These are phyloP conservation scores for Dichetophora obliterata DNA, from an alignment of 2,888 invertebrate species.

Conservation along the genomic window DNA sequence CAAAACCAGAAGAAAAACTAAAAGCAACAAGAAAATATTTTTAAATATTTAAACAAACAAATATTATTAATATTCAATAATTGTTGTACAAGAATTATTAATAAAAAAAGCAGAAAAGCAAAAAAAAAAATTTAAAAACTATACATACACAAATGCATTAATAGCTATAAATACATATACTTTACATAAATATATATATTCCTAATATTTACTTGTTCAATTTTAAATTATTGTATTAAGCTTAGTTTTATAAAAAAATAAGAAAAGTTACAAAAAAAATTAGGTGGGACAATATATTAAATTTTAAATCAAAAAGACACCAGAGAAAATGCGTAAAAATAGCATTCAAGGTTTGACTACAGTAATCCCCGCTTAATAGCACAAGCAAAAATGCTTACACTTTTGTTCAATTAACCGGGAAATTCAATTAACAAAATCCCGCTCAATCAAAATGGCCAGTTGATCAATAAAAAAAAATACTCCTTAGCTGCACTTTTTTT, in stretches of 20 bases:
- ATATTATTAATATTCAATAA: slow-evolving; percentile 30
- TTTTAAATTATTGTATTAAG: slow-evolving; percentile 49
- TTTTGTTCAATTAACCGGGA: too few species aligned
- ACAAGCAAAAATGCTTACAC: too few species aligned
- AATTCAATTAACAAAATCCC: too few species aligned
- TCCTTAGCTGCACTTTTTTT: too few species aligned
- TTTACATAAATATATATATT: slow-evolving; percentile 45
- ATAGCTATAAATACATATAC: slow-evolving; percentile 45
- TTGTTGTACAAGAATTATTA: slow-evolving; percentile 35
- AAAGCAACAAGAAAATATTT: slow-evolving; percentile 40
- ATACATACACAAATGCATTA: slow-evolving; percentile 22
- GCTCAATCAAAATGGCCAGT: too few species aligned
- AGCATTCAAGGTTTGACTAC: too few species aligned
- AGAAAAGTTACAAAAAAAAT: slow-evolving; percentile 36
- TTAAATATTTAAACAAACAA: slow-evolving; percentile 14
- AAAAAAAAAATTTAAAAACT: slow-evolving; percentile 41
- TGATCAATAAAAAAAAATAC: too few species aligned
- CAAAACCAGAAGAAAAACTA: slow-evolving; percentile 47
- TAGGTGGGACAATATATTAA: slow-evolving; percentile 49
- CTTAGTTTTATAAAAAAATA: slow-evolving; percentile 30
- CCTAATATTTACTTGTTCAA: slow-evolving; percentile 49
- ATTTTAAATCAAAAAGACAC: slow-evolving; percentile 42
- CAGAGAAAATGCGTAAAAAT: slow-evolving; percentile 31
- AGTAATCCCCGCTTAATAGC: too few species aligned
- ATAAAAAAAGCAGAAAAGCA: slow-evolving; percentile 43